Base-by-base conservation (phyloP, 2,888 invertebrate species). In the Drosophila niveifrons region DNA sequence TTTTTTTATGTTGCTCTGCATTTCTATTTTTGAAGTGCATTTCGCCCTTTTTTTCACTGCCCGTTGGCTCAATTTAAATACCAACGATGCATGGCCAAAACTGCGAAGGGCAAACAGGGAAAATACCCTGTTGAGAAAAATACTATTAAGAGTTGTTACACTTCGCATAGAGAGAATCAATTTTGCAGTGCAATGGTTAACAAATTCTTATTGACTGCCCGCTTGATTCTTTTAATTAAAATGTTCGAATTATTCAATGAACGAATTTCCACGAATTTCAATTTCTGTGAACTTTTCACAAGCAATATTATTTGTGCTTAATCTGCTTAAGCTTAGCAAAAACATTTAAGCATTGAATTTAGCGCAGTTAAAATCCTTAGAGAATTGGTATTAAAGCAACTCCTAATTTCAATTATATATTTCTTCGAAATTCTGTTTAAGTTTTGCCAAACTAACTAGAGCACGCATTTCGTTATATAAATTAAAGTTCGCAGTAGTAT, bases 11-110 rank as follows among this genome's bases (percentile, higher is more conserved):
- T 36, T 46, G 53, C 58, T 75, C 43, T 62, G 65, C 66, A 67
- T 76, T 87, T 89, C 89, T 83, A 83, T 84, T 84, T 84, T 78
- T 82, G 76, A 88, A 84, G 88, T 89, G 89, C 89, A 89, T 82
- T 85, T 70, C 71, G 61, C 64, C 64, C 75, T 71, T 78, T 72
- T 79, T 78, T 84, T 59, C 15, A 74, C 85, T 89, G 85, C 75
- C 82, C 89, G 77, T 69, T 82, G 89, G 70, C 87, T 84, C 69
- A 84, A 89, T 84, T 84, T 84, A 89, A 84, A 84, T 89, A 88
- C 71, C 90, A 90, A 47, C 89, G 89, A 90, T 75, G 90, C 85
- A 90, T 85, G 71, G 81, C 85, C 87, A 31, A 88, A 83, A 83
- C 55, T 76, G 59, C 51, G 66, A 72, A 31, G 23, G 39, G 39